Evolutionary conservation across 2,797 vertebrate genomes (phyloP), one percentile per base, ranked within the genome.

Genomic region (Linurgus olivaceus): DNA sequence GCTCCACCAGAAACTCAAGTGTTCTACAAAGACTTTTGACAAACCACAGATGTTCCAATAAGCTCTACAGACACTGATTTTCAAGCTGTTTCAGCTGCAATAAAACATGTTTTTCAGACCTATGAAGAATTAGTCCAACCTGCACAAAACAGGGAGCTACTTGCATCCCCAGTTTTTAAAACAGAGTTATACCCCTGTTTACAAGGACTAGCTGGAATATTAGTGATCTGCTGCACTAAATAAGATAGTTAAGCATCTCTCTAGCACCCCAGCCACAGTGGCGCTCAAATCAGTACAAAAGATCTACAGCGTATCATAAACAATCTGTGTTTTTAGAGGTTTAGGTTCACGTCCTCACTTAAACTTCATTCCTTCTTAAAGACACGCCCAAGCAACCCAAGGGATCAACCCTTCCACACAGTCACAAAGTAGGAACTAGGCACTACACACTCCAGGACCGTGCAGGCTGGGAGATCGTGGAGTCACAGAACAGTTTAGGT

Each of bases 401-500:
- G 12, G 23, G 29, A 65, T 13, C 31, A 51, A 15, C 15, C 21
- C 5, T 44, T 31, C 35, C 29, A 8, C 0, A 0, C 38, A 58
- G 10, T 3, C 48, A 40, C 55, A 17, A 26, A 38, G 31, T 0
- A 11, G 33, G 23, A 25, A 47, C 23, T 2, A 11, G 20, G 17
- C 61, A 28, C 18, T 37, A 8, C 26, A 17, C 0, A 0, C 47
- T 33, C 33, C 20, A 45, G 40, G 47, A 31, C 55, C 33, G 24
- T 52, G 29, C 48, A 77, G 55, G 63, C 29, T 70, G 63, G 13
- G 20, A 68, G 17, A 42, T 13, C 31, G 8, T 2, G 21, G 35
- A 70, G 13, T 21, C 57, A 48, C 48, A 42, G 14, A 54, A 25
- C 9, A 31, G 16, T 40, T 0, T 13, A n/a, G 18, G 21, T 9